These are phyloP conservation scores for Archips crataeganus DNA, from an alignment of 2,888 invertebrate genomes.

Conservation along the genomic window DNA sequence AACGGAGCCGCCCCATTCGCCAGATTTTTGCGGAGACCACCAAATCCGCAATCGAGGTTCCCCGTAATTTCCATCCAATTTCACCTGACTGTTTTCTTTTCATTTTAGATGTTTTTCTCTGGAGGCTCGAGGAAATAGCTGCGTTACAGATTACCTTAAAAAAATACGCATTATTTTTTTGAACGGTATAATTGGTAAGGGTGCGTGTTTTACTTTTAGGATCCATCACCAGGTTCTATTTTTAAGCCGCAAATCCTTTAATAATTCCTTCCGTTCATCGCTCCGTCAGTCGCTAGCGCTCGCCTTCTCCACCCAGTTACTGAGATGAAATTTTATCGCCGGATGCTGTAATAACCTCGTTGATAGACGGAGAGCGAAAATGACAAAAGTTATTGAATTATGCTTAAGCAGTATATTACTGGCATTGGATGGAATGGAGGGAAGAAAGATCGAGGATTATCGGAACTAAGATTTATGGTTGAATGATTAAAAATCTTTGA, in stretches of 20 bases:
- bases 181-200: constrained; percentile 19
- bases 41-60: constrained; percentile 44
- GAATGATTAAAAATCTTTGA: constrained; percentile 24
- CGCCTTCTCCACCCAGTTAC: constrained; percentile 20
- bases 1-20: constrained; percentile 42
- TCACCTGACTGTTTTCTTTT: constrained; percentile 47
- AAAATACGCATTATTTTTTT: constrained; percentile 19
- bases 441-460: constrained; percentile 10
- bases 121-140: constrained; percentile 40
- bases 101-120: constrained; percentile 45
- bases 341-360: constrained; percentile 39
- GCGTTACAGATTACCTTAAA: constrained; percentile 26
- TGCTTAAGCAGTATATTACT: constrained; percentile 37
- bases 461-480: constrained; percentile 33
- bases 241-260: constrained; percentile 15
- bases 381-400: constrained; percentile 41
- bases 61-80: constrained; percentile 48
- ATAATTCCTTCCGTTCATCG: constrained; percentile 16
- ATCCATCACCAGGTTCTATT: constrained; percentile 15
- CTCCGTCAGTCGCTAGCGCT: not conserved
- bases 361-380: constrained; percentile 35
- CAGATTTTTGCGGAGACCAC: constrained; percentile 43
- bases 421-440: constrained; percentile 31
- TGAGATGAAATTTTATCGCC: constrained; percentile 27
- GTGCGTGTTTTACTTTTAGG: constrained; percentile 10